Evolutionary conservation across 2,113 vertebrate genomes (phyloP).

Genomic region (Amphilophus citrinellus): DNA sequence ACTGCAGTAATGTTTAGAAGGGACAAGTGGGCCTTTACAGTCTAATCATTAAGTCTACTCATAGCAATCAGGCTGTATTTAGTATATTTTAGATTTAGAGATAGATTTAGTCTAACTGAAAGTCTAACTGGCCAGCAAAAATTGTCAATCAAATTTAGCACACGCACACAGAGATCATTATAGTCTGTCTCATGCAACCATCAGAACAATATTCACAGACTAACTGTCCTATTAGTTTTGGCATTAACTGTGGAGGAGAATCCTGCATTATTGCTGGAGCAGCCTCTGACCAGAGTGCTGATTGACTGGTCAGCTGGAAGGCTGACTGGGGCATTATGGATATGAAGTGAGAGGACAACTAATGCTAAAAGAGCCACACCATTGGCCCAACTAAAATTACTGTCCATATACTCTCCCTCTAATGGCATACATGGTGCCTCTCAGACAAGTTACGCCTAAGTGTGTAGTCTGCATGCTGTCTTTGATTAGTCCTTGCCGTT

Average conservation of each 20-base stretch:
- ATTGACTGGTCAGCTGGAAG: conserved; percentile 39
- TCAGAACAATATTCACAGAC: conserved; percentile 55
- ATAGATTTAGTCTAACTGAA: not conserved
- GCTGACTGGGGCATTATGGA: conserved; percentile 12
- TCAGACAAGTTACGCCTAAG: conserved; percentile 70
- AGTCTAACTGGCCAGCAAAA: not conserved
- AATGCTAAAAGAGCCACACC: conserved; percentile 17
- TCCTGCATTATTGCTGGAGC: conserved; percentile 42
- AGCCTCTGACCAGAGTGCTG: conserved; percentile 35
- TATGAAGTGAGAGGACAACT: conserved; percentile 39
- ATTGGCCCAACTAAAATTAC: conserved; percentile 66
- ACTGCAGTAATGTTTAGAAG: not conserved
- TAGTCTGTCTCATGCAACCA: conserved; percentile 44
- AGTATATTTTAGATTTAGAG: not conserved
- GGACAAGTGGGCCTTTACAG: not conserved
- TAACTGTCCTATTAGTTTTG: conserved; percentile 73
- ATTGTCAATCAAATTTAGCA: not conserved
- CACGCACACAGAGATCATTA: not conserved
- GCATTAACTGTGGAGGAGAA: conserved; percentile 55
- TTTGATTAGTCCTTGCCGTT: conserved; percentile 48
- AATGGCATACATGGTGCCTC: conserved; percentile 37
- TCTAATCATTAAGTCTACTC: not conserved
- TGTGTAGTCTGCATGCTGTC: conserved; percentile 16
- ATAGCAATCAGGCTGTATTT: not conserved
- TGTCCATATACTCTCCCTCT: conserved; percentile 19